These are phyloP conservation scores for Holothuria glaberrima DNA, from an alignment of 35 echinoderm and acorn worm species.

Conservation along the genomic window DNA sequence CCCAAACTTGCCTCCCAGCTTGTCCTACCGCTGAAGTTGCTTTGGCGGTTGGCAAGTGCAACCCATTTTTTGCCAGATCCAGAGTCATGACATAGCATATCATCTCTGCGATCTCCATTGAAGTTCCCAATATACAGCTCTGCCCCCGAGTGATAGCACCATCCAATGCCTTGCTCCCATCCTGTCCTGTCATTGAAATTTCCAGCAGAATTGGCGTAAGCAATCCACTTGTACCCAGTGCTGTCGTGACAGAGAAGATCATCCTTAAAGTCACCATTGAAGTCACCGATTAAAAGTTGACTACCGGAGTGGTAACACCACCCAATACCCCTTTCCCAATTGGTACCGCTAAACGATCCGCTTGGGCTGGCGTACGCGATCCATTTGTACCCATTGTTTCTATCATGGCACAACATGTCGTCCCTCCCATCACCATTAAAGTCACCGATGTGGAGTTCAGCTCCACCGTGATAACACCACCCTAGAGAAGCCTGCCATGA, in stretches of 20 bases:
- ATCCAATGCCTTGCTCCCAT: no score
- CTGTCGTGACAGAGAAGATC: not conserved
- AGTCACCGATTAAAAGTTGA: constrained; percentile 21
- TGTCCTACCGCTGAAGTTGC: constrained; percentile 3
- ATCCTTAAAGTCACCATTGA: constrained; percentile 1
- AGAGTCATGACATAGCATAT: constrained; percentile 26
- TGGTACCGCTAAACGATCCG: not conserved
- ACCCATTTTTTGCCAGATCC: constrained; percentile 28
- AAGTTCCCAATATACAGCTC: no score
- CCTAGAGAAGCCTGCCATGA: not conserved
- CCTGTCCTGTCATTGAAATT: no score
- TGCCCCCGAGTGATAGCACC: no score
- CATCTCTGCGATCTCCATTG: not conserved
- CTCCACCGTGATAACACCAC: not conserved
- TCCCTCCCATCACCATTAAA: constrained; percentile 43
- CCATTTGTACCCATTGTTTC: not conserved
- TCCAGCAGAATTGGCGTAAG: no score
- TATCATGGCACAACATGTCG: constrained; percentile 40
- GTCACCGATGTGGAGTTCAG: constrained; percentile 6
- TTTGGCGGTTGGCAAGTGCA: not conserved
- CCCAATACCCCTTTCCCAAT: not conserved
- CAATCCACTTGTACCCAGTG: not conserved
- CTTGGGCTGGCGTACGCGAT: constrained; percentile 8
- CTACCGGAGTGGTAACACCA: not conserved
- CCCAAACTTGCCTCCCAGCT: not conserved